A percentile compares a stretch with the other conserved stretches of the same genome.
Conservation (phyloP, 2,797 vertebrate species). For the Melopsittacus undulatus region DNA sequence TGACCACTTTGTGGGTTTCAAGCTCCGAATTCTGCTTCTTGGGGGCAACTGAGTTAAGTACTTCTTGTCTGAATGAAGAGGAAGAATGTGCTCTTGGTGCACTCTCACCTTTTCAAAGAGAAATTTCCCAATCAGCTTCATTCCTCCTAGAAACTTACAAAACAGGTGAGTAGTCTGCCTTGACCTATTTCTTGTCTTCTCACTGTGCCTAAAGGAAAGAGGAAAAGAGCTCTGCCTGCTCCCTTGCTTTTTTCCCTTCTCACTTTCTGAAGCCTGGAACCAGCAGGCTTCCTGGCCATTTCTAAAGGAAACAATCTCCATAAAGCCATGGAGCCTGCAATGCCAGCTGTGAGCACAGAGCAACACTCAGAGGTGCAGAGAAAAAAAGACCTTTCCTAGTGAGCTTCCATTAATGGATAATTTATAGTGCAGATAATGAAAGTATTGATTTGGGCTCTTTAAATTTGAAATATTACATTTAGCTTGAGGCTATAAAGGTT, state of each 20-base stretch:
- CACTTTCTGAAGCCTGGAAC: background rate
- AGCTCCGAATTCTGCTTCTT: background rate
- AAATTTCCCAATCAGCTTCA: background rate
- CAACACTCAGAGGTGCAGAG: background rate
- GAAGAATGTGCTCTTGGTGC: background rate
- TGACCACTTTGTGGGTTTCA: background rate
- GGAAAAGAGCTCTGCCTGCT: background rate
- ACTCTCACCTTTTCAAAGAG: background rate
- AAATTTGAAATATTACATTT: constrained; percentile 27
- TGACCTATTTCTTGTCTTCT: background rate
- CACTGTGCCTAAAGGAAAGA: background rate
- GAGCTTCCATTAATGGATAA: constrained; percentile 55
- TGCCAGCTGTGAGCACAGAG: background rate
- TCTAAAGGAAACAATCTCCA: background rate
- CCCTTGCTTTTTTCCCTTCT: background rate
- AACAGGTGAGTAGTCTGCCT: background rate
- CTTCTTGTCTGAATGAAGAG: background rate
- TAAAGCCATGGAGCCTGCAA: background rate
- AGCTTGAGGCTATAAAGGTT: constrained; percentile 3
- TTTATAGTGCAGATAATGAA: constrained; percentile 50
- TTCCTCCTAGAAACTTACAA: background rate
- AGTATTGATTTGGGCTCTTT: constrained; percentile 45
- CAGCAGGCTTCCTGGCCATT: rapidly evolving
- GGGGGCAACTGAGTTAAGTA: background rate
- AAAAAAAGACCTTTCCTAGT: constrained; percentile 19